Base-by-base conservation (phyloP, 64 coral and sea anemone genomes). In the Exaiptasia diaphana region DNA sequence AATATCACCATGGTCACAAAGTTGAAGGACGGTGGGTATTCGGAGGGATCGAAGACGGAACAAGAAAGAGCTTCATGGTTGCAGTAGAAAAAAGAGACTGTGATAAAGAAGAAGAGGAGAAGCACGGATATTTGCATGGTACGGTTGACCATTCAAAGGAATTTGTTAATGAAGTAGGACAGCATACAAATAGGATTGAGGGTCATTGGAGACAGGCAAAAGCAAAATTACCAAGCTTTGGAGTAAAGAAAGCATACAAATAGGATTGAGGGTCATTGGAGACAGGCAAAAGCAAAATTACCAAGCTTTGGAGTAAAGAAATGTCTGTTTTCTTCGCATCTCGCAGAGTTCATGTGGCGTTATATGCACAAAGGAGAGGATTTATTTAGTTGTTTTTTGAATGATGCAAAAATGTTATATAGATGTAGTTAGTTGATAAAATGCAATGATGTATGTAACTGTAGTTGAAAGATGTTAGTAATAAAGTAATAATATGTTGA, bases 261-360 rank as follows among this genome's bases (percentile, higher is more conserved):
- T 22, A 83, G 60, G 56, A 83, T 83, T 20, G 61, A 70, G 57
- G 80, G 80, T 33, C 78, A 82, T 32, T 82, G 78, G 78, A 36
- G 58, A 27, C 78, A 82, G 12, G 78, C 63, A 5, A 82, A 82
- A 25, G 53, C 27, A 25, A 80, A 65, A 64, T 22, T 80, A 6
- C 77, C 77, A 21, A 14, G 17, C 10, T 80, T 80, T 49, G 77
- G 77, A 20, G 77, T 80, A 1, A 63, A 57, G 52, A 80, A 80
- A 20, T 27, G 64, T 25, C 22, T 31, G 21, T 80, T 80, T 24
- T 80, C 77, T 0, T 64, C 77, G 34, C 53, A 80, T 24, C 40
- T 80, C 13, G 77, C 58, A 4, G 77, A 80, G 23, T 80, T 80
- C 22, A 62, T 64, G 55, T 80, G 77, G 74, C n/a, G n/a, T n/a